Evolutionary conservation across 1,140 invertebrate species (phyloP), one percentile per base, ranked within the genome.

Genomic region (Druon quercuslanigerum): DNA sequence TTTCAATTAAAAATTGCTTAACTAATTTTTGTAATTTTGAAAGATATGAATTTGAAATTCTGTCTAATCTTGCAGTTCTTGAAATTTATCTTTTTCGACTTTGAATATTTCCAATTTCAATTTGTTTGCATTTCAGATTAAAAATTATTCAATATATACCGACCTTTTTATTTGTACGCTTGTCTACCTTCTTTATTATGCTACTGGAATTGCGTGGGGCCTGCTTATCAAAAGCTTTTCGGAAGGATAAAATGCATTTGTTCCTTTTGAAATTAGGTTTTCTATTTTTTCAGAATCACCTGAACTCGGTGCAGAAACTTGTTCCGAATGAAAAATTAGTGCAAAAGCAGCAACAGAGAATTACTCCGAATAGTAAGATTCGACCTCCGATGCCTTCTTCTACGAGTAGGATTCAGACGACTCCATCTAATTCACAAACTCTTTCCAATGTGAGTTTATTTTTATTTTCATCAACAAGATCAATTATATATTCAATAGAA

Each of bases 301-400:
- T 73, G n/a, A 83, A 71, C 46, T 40, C 51, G 40, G 74, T 71
- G 40, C 77, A 83, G 57, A 87, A 76, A 75, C 11, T 80, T 72
- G 14, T 71, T 11, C 51, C 54, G n/a, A 79, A 50, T 51, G 86
- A 86, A 3, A 89, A 83, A 82, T 2, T 76, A 20, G 50, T 50
- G 0, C 52, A 74, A 4, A 87, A 83, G 52, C 75, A 78, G 20
- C 76, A 78, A 17, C 74, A 54, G 1, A 19, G 79, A 71, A 85
- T 86, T 81, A 85, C 77, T 50, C 90, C 90, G 25, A 56, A 90
- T 13, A 75, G 76, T 6, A 91, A 91, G 75, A 81, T 50, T 73
- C 84, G 87, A 46, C 60, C 86, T 20, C 83, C 85, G 40, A 76
- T 88, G 60, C 87, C 87, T 3, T 73, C 79, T 71, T 89, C 90